Percentiles rank a stretch among this genome's conserved stretches.
Conservation (phyloP, 2,113 vertebrate species). For the Phrynocephalus versicolor region DNA sequence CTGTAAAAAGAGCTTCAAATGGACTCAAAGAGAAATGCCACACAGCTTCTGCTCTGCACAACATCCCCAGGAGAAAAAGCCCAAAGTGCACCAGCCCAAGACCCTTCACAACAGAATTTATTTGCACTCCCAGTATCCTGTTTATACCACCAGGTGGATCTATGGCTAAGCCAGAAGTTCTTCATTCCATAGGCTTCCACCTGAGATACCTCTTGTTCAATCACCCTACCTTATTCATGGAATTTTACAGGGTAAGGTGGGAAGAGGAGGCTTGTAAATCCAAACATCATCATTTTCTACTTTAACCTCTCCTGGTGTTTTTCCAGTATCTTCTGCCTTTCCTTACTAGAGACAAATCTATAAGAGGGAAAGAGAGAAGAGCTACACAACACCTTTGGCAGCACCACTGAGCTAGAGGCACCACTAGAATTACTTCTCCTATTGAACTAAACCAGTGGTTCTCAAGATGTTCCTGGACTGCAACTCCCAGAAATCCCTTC, state of each 20-base stretch:
- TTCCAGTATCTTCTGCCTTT: background rate
- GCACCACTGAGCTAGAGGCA: background rate
- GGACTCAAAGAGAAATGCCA: background rate
- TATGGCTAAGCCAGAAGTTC: background rate
- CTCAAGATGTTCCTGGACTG: no score
- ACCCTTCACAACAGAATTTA: rapidly evolving
- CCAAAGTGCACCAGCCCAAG: background rate
- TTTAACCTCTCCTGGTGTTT: background rate
- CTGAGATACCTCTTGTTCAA: background rate
- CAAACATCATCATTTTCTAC: background rate
- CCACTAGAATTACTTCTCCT: background rate
- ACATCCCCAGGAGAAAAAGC: background rate
- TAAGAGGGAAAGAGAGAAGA: background rate
- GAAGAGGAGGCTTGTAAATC: no score
- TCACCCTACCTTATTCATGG: background rate
- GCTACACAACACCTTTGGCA: background rate
- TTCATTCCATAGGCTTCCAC: background rate
- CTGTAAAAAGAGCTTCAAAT: background rate
- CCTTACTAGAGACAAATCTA: background rate
- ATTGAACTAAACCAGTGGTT: no score
- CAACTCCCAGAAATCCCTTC: no score
- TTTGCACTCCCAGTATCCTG: background rate
- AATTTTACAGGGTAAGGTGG: background rate
- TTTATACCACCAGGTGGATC: background rate
- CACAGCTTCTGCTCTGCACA: background rate